Evolutionary conservation across 1,140 invertebrate genomes (phyloP).

Genomic region (Drosophila bocki): DNA sequence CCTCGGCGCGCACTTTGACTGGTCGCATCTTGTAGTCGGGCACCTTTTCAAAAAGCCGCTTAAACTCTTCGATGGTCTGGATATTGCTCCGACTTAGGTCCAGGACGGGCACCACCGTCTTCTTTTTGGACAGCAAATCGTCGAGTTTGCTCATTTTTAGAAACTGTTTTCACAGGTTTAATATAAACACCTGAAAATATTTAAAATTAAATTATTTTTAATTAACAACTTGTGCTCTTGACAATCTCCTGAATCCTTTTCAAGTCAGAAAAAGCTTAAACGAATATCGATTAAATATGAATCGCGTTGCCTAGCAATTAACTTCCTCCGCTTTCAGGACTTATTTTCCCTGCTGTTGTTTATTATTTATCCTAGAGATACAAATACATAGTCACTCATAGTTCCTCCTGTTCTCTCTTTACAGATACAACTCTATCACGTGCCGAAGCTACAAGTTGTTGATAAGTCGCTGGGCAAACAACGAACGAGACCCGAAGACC

Average conservation of each 20-base stretch:
- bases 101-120: slow-evolving; percentile 92
- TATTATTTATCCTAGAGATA: slow-evolving; percentile 7
- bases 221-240: neutral
- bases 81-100: slow-evolving; percentile 93
- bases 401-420: slow-evolving; percentile 24
- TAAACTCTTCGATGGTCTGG: slow-evolving; percentile 92
- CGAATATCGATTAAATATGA: slow-evolving; percentile 54
- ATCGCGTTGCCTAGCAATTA: slow-evolving; percentile 10
- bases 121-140: slow-evolving; percentile 92
- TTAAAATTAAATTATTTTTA: no score
- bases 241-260: neutral
- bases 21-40: slow-evolving; percentile 95
- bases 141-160: slow-evolving; percentile 89
- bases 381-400: neutral
- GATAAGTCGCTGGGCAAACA: slow-evolving; percentile 46
- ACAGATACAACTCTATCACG: slow-evolving; percentile 34
- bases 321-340: no score
- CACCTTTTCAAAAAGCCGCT: slow-evolving; percentile 92
- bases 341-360: neutral
- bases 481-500: slow-evolving; percentile 31
- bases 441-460: slow-evolving; percentile 57
- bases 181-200: no score
- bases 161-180: neutral
- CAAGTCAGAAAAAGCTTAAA: neutral
- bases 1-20: slow-evolving; percentile 91